Base-by-base conservation (phyloP, 1,140 invertebrate species). In the Hydropsyche tenuis region DNA sequence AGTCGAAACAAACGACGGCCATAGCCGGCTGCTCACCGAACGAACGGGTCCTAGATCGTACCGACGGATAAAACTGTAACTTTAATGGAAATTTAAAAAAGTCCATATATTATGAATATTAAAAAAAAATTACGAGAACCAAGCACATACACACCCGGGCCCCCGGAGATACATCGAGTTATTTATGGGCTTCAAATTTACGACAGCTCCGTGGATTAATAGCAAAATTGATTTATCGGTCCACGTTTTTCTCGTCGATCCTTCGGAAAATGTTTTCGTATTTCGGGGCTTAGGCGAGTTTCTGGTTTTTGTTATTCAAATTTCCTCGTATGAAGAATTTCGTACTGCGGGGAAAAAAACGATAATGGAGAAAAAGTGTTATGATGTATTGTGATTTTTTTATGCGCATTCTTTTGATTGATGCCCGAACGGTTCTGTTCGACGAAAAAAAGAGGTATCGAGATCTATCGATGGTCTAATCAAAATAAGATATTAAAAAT, bases 71-170 rank as follows among this genome's bases (percentile, higher is more conserved):
- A 70, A 70, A 70, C 68, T 70, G 68, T 70, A 70, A 70, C 68
- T 70, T 70, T 70, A 70, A 70, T 70, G 68, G 68, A 70, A 70
- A 70, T 70, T 70, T 70, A 70, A 70, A 70, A 70, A 70, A 70
- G 68, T 70, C 68, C 68, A 70, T 70, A 70, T 56, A 70, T 70
- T 70, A 70, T 27, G 37, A 69, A 16, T 4, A 9, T 9, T 3
- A 14, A 4, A 20, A 51, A 20, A 51, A 51, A 51, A n/a, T n/a
- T n/a, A n/a, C n/a, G n/a, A n/a, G n/a, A n/a, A n/a, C n/a, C n/a
- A n/a, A n/a, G n/a, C 5, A 51, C 22, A 56, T 37, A 12, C 22
- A 25, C 25, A 56, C 68, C 56, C 65, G 65, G 48, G 48, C 18
- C 48, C 48, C 23, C 48, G 27, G 68, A 70, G 68, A 56, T 70